Conservation (phyloP, 2,797 vertebrate genomes). For the Pseudocheirus occidentalis region DNA sequence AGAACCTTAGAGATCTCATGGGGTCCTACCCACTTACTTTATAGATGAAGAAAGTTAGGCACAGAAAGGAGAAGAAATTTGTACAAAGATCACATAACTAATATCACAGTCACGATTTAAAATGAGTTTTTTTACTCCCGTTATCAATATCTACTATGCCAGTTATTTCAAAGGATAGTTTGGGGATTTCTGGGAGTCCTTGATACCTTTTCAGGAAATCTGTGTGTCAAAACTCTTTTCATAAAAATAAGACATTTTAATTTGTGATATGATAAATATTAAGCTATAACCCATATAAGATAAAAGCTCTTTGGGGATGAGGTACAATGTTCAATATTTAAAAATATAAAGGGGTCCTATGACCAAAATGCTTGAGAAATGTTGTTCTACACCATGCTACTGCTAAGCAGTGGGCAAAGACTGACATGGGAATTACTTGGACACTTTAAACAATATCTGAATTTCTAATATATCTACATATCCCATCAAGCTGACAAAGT, state of each 20-base stretch:
- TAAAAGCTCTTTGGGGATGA: background rate
- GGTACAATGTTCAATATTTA: background rate
- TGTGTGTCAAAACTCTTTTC: background rate
- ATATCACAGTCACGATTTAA: background rate
- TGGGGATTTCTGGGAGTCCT: background rate
- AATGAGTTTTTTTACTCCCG: background rate
- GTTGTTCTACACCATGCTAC: background rate
- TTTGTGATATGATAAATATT: background rate
- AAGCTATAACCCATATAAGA: background rate
- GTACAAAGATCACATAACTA: background rate
- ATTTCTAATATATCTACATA: background rate
- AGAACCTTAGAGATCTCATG: background rate
- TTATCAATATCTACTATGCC: background rate
- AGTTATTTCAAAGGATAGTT: background rate
- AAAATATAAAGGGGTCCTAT: background rate
- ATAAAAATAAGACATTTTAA: background rate
- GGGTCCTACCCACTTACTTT: background rate
- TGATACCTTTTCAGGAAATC: background rate
- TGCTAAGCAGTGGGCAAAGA: background rate
- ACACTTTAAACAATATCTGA: background rate
- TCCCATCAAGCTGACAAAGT: background rate
- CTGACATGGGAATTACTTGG: background rate
- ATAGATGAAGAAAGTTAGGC: background rate
- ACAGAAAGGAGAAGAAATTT: background rate
- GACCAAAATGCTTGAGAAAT: background rate